Base-by-base conservation (phyloP, 2,797 vertebrate genomes). In the Chloroceryle amazona region DNA sequence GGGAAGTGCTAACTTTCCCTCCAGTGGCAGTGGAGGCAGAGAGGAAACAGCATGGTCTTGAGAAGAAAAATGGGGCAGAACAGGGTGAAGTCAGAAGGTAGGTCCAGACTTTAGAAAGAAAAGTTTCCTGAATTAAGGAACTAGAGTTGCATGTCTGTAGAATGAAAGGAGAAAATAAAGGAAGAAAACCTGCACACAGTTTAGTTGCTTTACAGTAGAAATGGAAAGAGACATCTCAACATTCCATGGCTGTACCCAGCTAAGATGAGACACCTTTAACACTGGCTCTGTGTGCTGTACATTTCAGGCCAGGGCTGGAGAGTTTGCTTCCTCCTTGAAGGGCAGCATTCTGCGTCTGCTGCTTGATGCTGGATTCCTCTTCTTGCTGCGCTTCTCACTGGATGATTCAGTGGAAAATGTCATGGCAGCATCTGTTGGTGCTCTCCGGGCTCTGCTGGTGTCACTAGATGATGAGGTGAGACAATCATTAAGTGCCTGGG, bases 321-420 rank as follows among this genome's bases (percentile, higher is more conserved):
- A 98, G 81, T 99, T 99, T 96, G 80, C 80, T 33, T 97, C 98
- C 7, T 96, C 70, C 6, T 93, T 99, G 76, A 99, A 98, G 81
- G 99, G 98, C 93, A 99, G 98, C 6, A 41, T 99, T 83, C 85
- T 98, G 76, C 96, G 96, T 42, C 98, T 99, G 39, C 98, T 99
- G 76, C 98, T 99, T 28, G 99, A 99, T 33, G 99, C 99, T 9
- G 99, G 99, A 20, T 99, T 99, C 94, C 98, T 99, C 63, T 99
- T 99, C 98, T 96, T 99, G 86, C 98, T 99, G 58, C 99, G 99
- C 84, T 99, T 99, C 96, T 99, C 99, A 0, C 93, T 99, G 98
- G 99, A 99, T 39, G 99, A 99, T 75, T 47, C 98, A 3, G 98
- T 99, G 82, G 99, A 99, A 63, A 99, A 98, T 57, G 99, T 99